These are phyloP conservation scores for Hipparchia semele DNA, from an alignment of 2,888 invertebrate species.

Conservation along the genomic window DNA sequence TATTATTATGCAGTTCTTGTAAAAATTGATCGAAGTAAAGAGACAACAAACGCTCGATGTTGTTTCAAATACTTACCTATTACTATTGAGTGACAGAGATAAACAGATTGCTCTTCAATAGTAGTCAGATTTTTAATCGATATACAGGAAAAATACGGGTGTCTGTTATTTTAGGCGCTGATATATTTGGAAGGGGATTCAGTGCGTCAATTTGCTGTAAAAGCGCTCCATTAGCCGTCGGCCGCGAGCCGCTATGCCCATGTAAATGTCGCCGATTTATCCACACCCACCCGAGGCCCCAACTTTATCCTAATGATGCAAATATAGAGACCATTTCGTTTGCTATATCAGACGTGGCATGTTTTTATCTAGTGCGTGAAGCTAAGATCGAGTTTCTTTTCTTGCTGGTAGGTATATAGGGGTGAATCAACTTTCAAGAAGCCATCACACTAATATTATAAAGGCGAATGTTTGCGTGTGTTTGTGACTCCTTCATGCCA, in stretches of 20 bases:
- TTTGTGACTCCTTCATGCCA: too few species aligned
- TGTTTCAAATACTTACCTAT: too few species aligned
- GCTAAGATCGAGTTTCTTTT: not conserved
- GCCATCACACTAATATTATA: too few species aligned
- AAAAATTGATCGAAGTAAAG: too few species aligned
- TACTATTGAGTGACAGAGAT: too few species aligned
- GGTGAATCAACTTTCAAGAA: too few species aligned
- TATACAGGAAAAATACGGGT: not conserved
- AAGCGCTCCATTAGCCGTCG: constrained; percentile 52
- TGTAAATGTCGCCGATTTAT: constrained; percentile 43
- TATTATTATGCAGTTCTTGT: too few species aligned
- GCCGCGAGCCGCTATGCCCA: constrained; percentile 45
- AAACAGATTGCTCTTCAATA: too few species aligned
- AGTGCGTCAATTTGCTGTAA: constrained; percentile 49
- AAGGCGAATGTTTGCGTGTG: too few species aligned
- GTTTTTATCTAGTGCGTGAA: not conserved
- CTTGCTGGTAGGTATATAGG: not conserved
- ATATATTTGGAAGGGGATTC: constrained; percentile 36
- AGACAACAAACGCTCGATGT: too few species aligned
- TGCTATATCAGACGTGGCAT: constrained; percentile 7
- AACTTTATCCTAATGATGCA: constrained; percentile 32
- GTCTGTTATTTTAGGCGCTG: constrained; percentile 9
- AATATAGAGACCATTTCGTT: constrained; percentile 26
- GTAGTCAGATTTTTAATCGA: too few species aligned
- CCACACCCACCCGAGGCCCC: constrained; percentile 33